Evolutionary conservation across 2,888 invertebrate genomes (phyloP), one percentile per base, ranked within the genome.

Genomic region (Mellilla xanthometata): DNA sequence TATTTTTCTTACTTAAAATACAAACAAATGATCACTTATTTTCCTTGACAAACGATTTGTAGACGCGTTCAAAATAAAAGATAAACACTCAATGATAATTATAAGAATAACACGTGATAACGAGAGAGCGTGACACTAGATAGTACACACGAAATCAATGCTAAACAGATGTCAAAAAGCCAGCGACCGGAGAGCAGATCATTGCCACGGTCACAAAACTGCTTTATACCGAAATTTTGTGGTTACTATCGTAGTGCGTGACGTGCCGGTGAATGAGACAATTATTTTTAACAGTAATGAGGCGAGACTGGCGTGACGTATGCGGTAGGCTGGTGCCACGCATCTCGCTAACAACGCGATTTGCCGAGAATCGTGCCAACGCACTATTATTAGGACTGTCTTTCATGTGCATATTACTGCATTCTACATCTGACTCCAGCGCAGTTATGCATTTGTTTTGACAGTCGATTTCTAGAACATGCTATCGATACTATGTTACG

Each of bases 261-360:
- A 73, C 76, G 69, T 62, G 62, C 79, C 81, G 81, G 65, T 86
- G 86, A 87, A 87, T 86, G 86, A 81, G 84, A 83, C 77, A 84
- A 85, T 85, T 87, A 87, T 86, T 85, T 88, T 84, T 81, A 80
- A 81, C 67, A 74, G 74, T 76, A 79, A 81, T 74, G 76, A 76
- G 67, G 56, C 66, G 65, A 57, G 61, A 65, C 68, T 41, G 13
- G 60, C 54, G 61, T 70, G 68, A 65, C 67, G 69, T 65, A 58
- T 52, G 52, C 55, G 46, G 45, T 45, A 44, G 39, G 40, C 36
- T 41, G 56, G 60, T 54, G 56, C 50, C 51, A 56, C 48, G 50
- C 49, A 47, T 66, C 64, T 59, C 62, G 64, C 61, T 54, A 54
- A 62, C 29, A 33, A 19, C 33, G 58, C 43, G 51, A 42, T 49